Evolutionary conservation across 2,113 vertebrate species (phyloP), one percentile per base, ranked within the genome.

Genomic region (Orientallactaga bullata): DNA sequence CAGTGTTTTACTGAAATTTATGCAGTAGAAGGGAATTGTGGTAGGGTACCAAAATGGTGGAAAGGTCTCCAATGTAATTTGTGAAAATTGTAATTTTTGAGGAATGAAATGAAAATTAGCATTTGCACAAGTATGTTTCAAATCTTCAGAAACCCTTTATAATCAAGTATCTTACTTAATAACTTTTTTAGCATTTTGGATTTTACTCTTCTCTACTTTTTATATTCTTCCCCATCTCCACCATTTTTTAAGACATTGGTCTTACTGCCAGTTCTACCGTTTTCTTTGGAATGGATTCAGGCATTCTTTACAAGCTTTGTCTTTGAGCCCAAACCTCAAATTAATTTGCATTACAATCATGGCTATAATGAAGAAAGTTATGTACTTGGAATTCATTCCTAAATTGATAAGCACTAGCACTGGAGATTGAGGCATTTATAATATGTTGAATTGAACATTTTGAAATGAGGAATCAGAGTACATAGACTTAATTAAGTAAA

Each of bases 291-390:
- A 37, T 86, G 89, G 51, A 95, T 21, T 90, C 61, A 86, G 32
- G 55, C 23, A 90, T 90, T 80, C 79, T 16, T 88, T 91, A 83
- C 47, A 82, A 78, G 80, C n/a, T 47, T 94, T 94, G 12, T 30
- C 63, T 93, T 81, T 30, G 9, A 81, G 42, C 5, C 23, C 30
- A 7, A 8, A 24, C 21, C 55, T 89, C 60, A 78, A 87, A 84
- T 85, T 94, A 90, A 81, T 92, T 87, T 63, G 28, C 55, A 74
- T 85, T 83, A 51, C 30, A 94, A 20, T 85, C 51, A 88, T 93
- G 35, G 39, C 39, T 92, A 24, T 73, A 69, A 72, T 87, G 77
- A 76, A 85, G 55, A 72, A 89, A 86, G 55, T 72, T 87, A 69
- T 63, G 47, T 93, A 61, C 91, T 93, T 88, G 51, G 6, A 32